phyloP scores from a whole-genome alignment of 2,113 vertebrate genomes.

The Galbula dea region DNA sequence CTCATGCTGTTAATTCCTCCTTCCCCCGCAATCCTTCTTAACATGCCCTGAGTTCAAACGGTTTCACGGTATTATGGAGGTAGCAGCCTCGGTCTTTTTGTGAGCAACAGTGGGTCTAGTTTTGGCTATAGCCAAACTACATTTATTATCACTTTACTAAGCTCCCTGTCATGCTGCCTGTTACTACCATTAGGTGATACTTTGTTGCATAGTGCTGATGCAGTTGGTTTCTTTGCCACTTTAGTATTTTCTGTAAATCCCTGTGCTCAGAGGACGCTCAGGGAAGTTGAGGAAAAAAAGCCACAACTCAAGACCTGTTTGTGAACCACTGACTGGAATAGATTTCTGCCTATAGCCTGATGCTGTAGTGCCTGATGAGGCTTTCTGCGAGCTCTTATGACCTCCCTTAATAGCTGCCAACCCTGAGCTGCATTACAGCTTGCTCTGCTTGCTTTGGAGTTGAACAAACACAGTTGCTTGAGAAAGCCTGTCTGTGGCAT shows the following conservation, averaged over 20 bases:
- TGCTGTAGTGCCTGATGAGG: not conserved
- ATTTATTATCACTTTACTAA: not conserved
- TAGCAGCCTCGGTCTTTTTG: not conserved
- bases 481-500: not conserved
- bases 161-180: not conserved
- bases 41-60: not conserved
- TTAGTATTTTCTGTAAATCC: not conserved
- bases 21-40: slow-evolving; percentile 29
- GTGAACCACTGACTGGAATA: not conserved
- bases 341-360: not conserved
- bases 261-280: not conserved
- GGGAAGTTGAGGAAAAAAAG: not conserved
- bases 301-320: not conserved
- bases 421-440: not conserved
- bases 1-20: slow-evolving; percentile 39
- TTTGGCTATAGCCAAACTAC: not conserved
- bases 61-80: not conserved
- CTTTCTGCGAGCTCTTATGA: not conserved
- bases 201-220: not conserved
- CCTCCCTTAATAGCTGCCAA: not conserved
- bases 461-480: not conserved
- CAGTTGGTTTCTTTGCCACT: not conserved
- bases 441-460: not conserved
- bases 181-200: not conserved
- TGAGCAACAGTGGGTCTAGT: not conserved